Evolutionary conservation across 1,140 invertebrate genomes (phyloP), one percentile per base, ranked within the genome.

Genomic region (Radopholus similis): DNA sequence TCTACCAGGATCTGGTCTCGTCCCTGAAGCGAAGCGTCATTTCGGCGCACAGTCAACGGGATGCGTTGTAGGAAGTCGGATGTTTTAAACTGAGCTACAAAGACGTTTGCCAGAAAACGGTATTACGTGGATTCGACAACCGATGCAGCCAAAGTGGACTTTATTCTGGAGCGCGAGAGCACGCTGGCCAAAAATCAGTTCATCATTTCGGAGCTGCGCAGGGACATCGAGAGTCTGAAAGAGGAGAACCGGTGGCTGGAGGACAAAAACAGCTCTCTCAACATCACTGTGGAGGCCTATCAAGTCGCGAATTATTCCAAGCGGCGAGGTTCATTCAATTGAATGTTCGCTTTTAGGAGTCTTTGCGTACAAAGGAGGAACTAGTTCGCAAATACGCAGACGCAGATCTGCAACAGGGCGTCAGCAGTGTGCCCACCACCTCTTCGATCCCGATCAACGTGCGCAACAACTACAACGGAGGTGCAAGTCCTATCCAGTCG

Each of bases 81-180:
- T 13, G n/a, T 72, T 28, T 68, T 71, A 35, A 26, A 70, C 21
- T 63, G 5, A 34, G 26, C 15, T 2, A n/a, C n/a, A 54, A 37
- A 2, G 21, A 34, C 62, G 54, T 53, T 49, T 35, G 38, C 13
- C 40, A 51, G 47, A 26, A 75, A 72, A 28, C 69, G 35, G 34
- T 62, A 23, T 34, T 59, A 51, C 44, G 26, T 38, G 21, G 64
- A 74, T 11, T 40, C 54, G 15, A 21, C 72, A 4, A 71, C 64
- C 18, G 64, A 59, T 11, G 49, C 37, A 34, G 71, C 68, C 23
- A 67, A 71, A 54, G 47, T 73, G 23, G 72, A 75, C 9, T 69
- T 74, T 35, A 63, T 75, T 54, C 49, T 73, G 18, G 71, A 73
- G 32, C 64, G 71, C 15, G 71, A 73, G 73, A 75, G 65, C 37